Evolutionary conservation across 2,888 invertebrate species (phyloP), one percentile per base, ranked within the genome.

Genomic region (Congeria kusceri): DNA sequence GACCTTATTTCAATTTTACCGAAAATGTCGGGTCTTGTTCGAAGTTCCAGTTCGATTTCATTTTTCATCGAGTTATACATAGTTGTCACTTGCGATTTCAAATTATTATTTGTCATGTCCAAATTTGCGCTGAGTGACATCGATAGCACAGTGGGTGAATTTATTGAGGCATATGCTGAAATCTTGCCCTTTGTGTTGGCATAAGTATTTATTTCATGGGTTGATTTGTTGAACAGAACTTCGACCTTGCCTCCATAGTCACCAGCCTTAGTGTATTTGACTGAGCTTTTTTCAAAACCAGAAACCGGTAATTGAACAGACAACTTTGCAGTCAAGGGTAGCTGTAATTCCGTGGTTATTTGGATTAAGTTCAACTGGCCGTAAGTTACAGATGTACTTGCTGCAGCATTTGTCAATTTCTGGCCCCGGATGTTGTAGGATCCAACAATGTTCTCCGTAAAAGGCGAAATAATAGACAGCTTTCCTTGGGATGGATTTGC

Each of bases 381-480:
- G 59, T 68, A 68, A 49, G 46, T 20, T 20, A 68, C 11, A 25
- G 23, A 27, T 28, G 49, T 59, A 3, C 47, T 59, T n/a, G 68
- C 58, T 15, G 11, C 20, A 2, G 28, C 23, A 11, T 59, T 59
- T 13, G 28, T 46, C 9, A 59, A 18, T 23, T 47, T 23, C n/a
- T 44, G 58, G 18, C 61, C 61, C 44, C 59, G 23, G 0, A 59
- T 49, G 11, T 59, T 59, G 49, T 68, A 58, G 13, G 47, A 61
- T 28, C 39, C 67, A 9, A 18, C 13, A n/a, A 67, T 25, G 20
- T 57, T 27, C 9, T 67, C 15, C 67, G 58, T 58, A 39, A 57
- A 58, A 25, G 67, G 67, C 27, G 57, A 44, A 1, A 27, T 27
- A 11, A 67, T 15, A 15, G 25, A n/a, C 32, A 67, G 11, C 27